Base-by-base conservation (phyloP, 2,113 vertebrate genomes). In the Phocoena sinus region DNA sequence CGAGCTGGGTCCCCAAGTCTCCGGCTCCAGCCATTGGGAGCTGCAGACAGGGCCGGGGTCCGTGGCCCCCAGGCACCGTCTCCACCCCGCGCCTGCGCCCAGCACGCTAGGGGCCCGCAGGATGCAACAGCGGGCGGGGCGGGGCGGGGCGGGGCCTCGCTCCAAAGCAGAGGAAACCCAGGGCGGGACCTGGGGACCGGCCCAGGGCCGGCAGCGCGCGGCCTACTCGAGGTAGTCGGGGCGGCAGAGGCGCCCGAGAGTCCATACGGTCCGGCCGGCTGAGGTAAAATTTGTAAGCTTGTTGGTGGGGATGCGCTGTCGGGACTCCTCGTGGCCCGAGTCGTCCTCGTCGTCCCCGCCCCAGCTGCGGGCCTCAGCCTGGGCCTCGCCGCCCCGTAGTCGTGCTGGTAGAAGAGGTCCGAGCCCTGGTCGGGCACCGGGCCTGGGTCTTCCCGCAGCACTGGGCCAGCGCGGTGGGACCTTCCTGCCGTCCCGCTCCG, bases 381-480 rank as follows among this genome's bases (percentile, higher is more conserved):
- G 99, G 23, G 99, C 99, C 0, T 99, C 98, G 25, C 99, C 99
- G 31, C 99, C 99, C 53, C 99, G 97, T 99, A 99, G 98, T 99
- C 99, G 0, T 99, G 99, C 0, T 99, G 99, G 96, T 23, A 21
- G 74, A 33, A 99, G 98, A 50, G 99, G 99, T 98, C 99, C 99
- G 0, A 99, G 99, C 97, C 99, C 99, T 83, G 99, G 11, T 99
- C 99, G 0, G 99, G 99, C 44, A 98, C 98, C 0, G 99, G 99
- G 21, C 88, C 99, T 99, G 82, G 99, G 99, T 99, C 98, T 99
- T 99, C 70, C 99, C 98, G 0, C 99, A 99, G 97, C 99, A 99
- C 96, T 99, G 99, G 0, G 99, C 99, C 97, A 99, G 97, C 0
- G 99, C 99, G 84, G 99, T 36, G 77, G 77, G 50, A 15, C 33